Evolutionary conservation across 2,888 invertebrate species (phyloP), one percentile per base, ranked within the genome.

Genomic region (Drosophila melanosoma): DNA sequence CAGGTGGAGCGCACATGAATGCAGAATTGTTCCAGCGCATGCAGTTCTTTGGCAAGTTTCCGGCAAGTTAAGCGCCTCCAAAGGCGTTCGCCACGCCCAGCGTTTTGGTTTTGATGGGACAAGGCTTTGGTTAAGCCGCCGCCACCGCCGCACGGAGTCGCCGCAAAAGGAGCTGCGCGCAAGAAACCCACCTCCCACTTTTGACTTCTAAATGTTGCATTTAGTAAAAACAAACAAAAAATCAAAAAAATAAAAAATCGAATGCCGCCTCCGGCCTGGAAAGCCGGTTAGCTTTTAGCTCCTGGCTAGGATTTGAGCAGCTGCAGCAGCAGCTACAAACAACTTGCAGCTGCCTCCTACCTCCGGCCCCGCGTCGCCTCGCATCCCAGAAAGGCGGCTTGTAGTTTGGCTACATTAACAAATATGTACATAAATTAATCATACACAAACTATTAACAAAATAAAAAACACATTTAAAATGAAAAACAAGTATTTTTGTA

Each of bases 1-100:
- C 84, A 7, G 77, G 61, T 8, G 77, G 64, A 5, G 75, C 69
- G 1, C 89, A 84, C 60, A 82, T 80, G 69, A 87, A 87, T 90
- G 71, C 91, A 17, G 94, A 91, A 87, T 29, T 93, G 1, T 93
- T 94, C 62, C 94, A 94, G 68, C 92, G 93, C 72, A 93, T 93
- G 91, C 93, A 93, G 70, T 92, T 93, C 71, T 91, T 92, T 68
- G 90, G 90, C 73, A 92, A 92, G 67, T 91, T 91, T 61, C 89
- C 90, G 58, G 79, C 85, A 64, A 92, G 91, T 77, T 92, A 91
- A 91, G 78, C 49, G 38, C 38, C 64, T 12, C 11, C 17, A 6
- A 29, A 35, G 32, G n/a, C 33, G 26, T 45, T 29, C 40, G 74
- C 69, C 70, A 84, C 82, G 90, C 89, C 83, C 83, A 86, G 89